Base-by-base conservation (phyloP, 2,113 vertebrate genomes). In the Pachypanchax playfairii region DNA sequence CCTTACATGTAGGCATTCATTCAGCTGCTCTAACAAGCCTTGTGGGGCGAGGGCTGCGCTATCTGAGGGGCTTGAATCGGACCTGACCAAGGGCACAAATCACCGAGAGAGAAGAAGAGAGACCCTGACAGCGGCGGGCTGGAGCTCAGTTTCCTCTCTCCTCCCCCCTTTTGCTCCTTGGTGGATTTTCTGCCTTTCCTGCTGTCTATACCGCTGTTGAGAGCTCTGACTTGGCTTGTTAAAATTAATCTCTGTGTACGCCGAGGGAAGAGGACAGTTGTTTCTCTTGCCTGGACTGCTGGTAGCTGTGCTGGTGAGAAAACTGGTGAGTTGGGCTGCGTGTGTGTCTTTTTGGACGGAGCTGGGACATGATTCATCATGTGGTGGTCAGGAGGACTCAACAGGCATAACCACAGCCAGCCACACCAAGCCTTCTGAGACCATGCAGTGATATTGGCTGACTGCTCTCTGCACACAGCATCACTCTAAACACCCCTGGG, bases 351-450 rank as follows among this genome's bases (percentile, higher is more conserved):
- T 82, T 74, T 85, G 75, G 83, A 74, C 38, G 5, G 61, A 80
- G 79, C 39, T 11, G 73, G 70, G 74, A 85, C 85, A 84, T 89
- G 87, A 90, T 91, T 90, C 85, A 90, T 91, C 86, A 88, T 85
- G 68, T 75, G 77, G 88, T 66, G 89, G 89, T 91, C 83, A 87
- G 87, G 56, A 75, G 48, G 75, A 82, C 85, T 91, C 89, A 91
- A 86, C 89, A 85, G 88, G 80, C 84, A 48, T 78, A 86, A 90
- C 88, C 89, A 82, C 88, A 91, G 85, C 70, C 83, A 82, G 84
- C 89, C 90, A 86, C 90, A 90, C 80, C 81, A 81, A 77, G 80
- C 76, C 85, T 80, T 88, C 80, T 85, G 89, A 89, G 79, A 88
- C 71, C 77, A 77, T 48, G 77, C 66, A 71, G 73, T 15, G 56